Conservation (phyloP, 2,888 invertebrate genomes). For the Troglohyphantes excavatus region DNA sequence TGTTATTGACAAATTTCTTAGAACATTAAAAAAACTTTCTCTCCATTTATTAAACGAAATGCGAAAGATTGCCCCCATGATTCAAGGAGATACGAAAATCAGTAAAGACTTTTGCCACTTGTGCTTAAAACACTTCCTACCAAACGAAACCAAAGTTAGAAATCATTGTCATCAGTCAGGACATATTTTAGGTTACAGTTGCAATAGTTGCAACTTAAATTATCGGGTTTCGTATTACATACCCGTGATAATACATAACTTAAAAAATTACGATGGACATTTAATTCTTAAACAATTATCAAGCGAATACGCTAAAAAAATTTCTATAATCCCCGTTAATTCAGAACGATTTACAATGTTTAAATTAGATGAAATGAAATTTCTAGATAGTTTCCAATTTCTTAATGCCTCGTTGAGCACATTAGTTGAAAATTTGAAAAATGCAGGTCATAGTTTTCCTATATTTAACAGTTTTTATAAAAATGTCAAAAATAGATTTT, state of each 20-base stretch:
- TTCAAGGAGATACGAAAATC: background rate
- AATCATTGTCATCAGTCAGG: background rate
- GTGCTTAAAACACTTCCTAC: background rate
- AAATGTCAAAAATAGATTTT: background rate
- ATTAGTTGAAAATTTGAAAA: background rate
- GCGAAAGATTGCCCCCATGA: background rate
- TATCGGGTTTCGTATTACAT: background rate
- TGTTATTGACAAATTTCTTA: background rate
- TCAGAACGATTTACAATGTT: conserved; percentile 8
- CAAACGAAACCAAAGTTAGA: background rate
- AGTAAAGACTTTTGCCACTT: background rate
- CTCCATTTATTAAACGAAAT: conserved; percentile 12
- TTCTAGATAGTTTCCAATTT: conserved; percentile 30
- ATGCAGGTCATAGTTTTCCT: background rate
- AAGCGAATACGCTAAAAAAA: background rate
- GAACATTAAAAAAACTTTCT: background rate
- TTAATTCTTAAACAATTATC: background rate
- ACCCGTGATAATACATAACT: conserved; percentile 21
- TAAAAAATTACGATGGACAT: background rate
- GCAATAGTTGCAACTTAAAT: conserved; percentile 4
- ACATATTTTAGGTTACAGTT: background rate
- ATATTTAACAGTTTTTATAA: conserved; percentile 8
- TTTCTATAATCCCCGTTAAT: conserved; percentile 5
- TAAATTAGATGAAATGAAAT: conserved; percentile 6
- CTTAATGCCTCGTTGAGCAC: conserved; percentile 19